phyloP scores from a whole-genome alignment of 30 jellyfish, hydroid and myxozoan species.

The Aurelia coerulea region DNA sequence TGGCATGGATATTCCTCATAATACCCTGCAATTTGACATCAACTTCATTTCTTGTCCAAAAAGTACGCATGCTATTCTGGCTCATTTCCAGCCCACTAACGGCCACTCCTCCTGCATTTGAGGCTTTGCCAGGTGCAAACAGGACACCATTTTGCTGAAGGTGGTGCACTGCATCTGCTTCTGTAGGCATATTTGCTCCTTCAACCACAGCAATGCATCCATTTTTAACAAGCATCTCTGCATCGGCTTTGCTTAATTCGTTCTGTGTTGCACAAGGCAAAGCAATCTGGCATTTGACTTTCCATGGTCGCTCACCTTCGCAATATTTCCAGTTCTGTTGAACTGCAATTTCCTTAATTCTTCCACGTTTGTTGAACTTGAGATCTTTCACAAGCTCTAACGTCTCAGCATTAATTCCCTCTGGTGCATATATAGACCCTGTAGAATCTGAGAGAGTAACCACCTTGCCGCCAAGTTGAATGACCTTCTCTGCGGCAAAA shows the following conservation, averaged over 20 bases:
- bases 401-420: conserved; percentile 64
- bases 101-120: conserved; percentile 97
- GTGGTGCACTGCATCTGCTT: conserved; percentile 83
- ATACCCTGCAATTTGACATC: conserved; percentile 74
- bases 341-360: conserved; percentile 73
- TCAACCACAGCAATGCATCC: conserved; percentile 89
- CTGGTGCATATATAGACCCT: conserved; percentile 65
- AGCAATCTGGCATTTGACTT: conserved; percentile 81
- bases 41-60: conserved; percentile 84
- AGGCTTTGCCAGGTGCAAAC: conserved; percentile 95
- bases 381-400: conserved; percentile 73
- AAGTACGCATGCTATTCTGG: conserved; percentile 86
- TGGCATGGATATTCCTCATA: conserved; percentile 75
- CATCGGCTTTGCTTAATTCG: conserved; percentile 74
- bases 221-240: conserved; percentile 65
- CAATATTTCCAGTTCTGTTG: conserved; percentile 49
- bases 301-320: conserved; percentile 88
- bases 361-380: conserved; percentile 75
- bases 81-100: conserved; percentile 97
- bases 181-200: conserved; percentile 97
- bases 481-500: conserved; percentile 83
- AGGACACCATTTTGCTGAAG: conserved; percentile 63
- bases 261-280: conserved; percentile 95
- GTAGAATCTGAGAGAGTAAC: conserved; percentile 87
- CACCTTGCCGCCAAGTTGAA: conserved; percentile 83